These are phyloP conservation scores for Athrips mouffetella DNA, from an alignment of 2,888 invertebrate species.

Conservation along the genomic window DNA sequence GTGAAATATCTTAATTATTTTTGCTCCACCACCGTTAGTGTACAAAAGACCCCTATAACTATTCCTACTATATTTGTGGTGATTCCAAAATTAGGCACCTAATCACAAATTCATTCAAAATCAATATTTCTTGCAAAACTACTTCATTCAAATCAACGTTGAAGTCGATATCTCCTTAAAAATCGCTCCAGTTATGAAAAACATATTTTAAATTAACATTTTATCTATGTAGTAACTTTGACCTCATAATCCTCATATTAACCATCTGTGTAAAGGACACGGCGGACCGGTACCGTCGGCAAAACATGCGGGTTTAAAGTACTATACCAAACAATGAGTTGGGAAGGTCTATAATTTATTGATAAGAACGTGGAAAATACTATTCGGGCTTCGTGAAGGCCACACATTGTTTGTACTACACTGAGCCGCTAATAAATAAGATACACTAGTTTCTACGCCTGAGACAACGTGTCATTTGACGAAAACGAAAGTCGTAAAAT, in stretches of 20 bases:
- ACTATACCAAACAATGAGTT: background rate
- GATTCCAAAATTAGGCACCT: no score
- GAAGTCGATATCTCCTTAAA: conserved; percentile 20
- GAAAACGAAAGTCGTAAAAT: no score
- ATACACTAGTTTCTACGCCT: no score
- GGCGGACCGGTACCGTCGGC: conserved; percentile 27
- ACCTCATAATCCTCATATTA: conserved; percentile 52
- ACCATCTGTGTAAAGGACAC: conserved; percentile 52
- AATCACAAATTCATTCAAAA: background rate
- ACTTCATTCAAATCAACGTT: background rate
- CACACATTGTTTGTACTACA: no score
- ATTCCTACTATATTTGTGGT: no score
- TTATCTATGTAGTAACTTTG: conserved; percentile 61
- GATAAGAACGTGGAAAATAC: no score
- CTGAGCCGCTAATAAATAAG: no score
- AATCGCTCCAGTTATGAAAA: background rate
- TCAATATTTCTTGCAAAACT: background rate
- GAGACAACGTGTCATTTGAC: no score
- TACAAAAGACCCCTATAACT: no score
- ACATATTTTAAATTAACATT: conserved; percentile 38
- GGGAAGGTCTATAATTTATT: background rate
- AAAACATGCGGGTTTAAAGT: conserved; percentile 17
- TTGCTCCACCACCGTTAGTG: no score
- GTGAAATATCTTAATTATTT: no score
- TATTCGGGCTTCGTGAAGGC: no score